phyloP scores from a whole-genome alignment of 2,113 vertebrate species.

The Zapornia atra region DNA sequence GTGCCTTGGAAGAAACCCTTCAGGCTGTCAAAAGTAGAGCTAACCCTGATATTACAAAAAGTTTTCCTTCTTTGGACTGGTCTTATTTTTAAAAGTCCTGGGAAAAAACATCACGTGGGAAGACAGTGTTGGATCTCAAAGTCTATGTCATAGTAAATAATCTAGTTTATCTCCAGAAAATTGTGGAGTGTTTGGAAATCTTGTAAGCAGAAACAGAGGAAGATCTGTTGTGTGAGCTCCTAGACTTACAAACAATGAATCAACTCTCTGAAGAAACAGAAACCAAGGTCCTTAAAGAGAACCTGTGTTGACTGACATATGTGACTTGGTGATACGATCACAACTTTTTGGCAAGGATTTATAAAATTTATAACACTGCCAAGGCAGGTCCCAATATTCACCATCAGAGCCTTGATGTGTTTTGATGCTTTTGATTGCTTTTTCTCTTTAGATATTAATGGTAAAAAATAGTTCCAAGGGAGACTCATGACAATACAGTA shows the following conservation, averaged over 20 bases:
- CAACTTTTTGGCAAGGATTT: background rate
- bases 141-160: background rate
- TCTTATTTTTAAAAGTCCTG: background rate
- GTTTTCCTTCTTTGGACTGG: background rate
- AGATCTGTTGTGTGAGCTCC: background rate
- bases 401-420: background rate
- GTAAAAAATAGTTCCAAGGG: background rate
- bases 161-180: background rate
- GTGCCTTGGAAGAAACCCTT: background rate
- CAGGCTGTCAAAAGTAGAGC: background rate
- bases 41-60: background rate
- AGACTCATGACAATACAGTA: rapidly evolving
- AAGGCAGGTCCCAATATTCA: background rate
- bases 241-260: background rate
- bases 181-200: background rate
- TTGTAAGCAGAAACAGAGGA: background rate
- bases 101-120: background rate
- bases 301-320: background rate
- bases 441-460: background rate
- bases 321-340: rapidly evolving
- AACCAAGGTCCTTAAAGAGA: background rate
- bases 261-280: background rate
- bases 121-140: background rate
- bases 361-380: background rate
- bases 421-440: background rate